These are phyloP conservation scores for Lochmaea crataegi DNA, from an alignment of 2,888 invertebrate genomes.

Conservation along the genomic window DNA sequence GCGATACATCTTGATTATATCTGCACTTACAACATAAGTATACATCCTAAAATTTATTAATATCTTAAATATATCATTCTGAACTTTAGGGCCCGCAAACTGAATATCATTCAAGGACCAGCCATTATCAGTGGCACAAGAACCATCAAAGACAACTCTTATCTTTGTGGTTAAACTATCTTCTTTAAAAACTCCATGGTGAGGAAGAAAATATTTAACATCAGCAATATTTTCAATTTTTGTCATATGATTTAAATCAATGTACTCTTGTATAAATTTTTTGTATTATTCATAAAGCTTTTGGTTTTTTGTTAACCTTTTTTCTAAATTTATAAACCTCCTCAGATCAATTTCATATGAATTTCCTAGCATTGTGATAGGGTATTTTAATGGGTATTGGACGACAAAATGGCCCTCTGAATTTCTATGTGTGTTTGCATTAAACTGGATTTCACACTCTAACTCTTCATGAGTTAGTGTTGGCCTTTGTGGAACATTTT, in stretches of 20 bases:
- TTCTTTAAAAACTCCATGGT: conserved; percentile 15
- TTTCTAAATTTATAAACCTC: conserved; percentile 28
- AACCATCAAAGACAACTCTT: conserved; percentile 15
- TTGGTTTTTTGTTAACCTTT: conserved; percentile 16
- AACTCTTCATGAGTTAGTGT: conserved; percentile 18
- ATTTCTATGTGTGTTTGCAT: conserved; percentile 19
- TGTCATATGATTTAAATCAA: conserved; percentile 30
- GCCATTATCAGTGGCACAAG: conserved; percentile 7
- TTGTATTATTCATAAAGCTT: not conserved
- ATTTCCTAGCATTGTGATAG: conserved; percentile 19
- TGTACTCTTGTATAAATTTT: not conserved
- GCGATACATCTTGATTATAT: conserved; percentile 30
- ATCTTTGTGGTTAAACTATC: conserved; percentile 19
- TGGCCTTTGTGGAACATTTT: conserved; percentile 6
- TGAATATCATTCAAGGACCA: conserved; percentile 24
- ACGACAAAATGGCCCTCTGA: conserved; percentile 31
- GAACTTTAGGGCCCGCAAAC: conserved; percentile 19
- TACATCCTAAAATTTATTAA: conserved; percentile 7
- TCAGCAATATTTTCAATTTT: conserved; percentile 2
- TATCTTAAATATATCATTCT: conserved; percentile 23
- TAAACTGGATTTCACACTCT: conserved; percentile 26
- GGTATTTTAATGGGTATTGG: conserved; percentile 30
- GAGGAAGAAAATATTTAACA: conserved; percentile 17
- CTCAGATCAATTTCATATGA: conserved; percentile 24
- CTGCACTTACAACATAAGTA: conserved; percentile 23